A percentile compares a stretch with the other conserved stretches of the same genome.
phyloP scores from a whole-genome alignment of 2,113 vertebrate genomes.

The Arizona elegans region DNA sequence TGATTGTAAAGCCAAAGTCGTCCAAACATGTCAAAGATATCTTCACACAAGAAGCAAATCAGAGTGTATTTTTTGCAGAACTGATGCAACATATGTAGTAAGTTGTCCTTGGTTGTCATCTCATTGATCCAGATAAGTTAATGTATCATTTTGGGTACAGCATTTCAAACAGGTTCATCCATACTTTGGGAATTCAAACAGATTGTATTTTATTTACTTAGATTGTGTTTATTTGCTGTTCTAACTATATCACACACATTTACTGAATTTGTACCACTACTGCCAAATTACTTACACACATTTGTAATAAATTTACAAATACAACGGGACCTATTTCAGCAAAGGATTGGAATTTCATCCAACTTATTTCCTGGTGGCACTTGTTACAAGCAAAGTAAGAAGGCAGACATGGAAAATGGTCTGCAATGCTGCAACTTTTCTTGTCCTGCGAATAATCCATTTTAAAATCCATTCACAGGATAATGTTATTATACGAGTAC shows the following conservation, averaged over 20 bases:
- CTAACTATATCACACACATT: fast-evolving
- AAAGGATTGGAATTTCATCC: not conserved
- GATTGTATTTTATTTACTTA: not conserved
- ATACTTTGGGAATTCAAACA: not conserved
- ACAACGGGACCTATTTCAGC: not conserved
- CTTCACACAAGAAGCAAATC: not conserved
- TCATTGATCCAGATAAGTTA: not conserved
- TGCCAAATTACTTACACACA: not conserved
- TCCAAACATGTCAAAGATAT: not conserved
- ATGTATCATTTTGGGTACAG: not conserved
- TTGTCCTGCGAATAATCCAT: conserved; percentile 1
- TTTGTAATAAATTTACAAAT: fast-evolving
- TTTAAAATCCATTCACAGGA: not conserved
- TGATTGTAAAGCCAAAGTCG: not conserved
- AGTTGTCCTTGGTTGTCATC: not conserved
- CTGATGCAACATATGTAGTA: not conserved
- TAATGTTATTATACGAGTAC: fast-evolving
- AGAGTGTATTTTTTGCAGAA: not conserved
- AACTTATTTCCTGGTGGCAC: not conserved
- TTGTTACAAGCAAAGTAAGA: not conserved
- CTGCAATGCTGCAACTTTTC: not conserved
- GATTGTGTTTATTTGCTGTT: not conserved
- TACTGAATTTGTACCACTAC: not conserved
- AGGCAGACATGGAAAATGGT: not conserved
- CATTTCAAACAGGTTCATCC: conserved; percentile 10